These are phyloP conservation scores for Deilephila elpenor DNA, from an alignment of 2,888 invertebrate species.

Conservation along the genomic window DNA sequence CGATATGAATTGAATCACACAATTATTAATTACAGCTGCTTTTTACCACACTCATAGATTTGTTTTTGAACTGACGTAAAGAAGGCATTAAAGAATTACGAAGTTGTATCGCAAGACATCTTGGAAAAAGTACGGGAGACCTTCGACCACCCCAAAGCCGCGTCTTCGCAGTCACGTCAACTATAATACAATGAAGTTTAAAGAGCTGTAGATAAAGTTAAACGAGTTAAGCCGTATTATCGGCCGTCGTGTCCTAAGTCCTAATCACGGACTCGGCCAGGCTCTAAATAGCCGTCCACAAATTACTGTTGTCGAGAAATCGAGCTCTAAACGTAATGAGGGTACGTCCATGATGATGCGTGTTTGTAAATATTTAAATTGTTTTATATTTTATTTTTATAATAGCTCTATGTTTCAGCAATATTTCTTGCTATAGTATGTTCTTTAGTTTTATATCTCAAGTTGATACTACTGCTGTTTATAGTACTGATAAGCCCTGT, in stretches of 20 bases:
- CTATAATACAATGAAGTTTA: conserved; percentile 36
- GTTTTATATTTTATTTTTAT: background rate
- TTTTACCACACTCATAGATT: background rate
- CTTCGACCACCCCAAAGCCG: conserved; percentile 31
- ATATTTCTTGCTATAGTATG: no score
- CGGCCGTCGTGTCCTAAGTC: conserved; percentile 54
- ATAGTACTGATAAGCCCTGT: no score
- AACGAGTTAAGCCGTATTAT: conserved; percentile 48
- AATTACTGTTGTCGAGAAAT: conserved; percentile 62
- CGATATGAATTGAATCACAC: conserved; percentile 4
- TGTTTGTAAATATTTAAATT: conserved; percentile 3
- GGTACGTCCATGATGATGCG: conserved; percentile 15
- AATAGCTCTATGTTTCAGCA: background rate
- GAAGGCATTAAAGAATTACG: background rate
- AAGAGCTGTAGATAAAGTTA: conserved; percentile 36
- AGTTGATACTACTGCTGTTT: no score
- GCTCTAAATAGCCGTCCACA: conserved; percentile 53
- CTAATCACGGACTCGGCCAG: conserved; percentile 53
- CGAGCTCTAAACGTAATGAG: conserved; percentile 37
- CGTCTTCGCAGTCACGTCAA: conserved; percentile 33
- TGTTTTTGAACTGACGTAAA: background rate
- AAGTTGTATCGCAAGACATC: conserved; percentile 3
- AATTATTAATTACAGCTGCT: background rate
- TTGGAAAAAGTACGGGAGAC: background rate
- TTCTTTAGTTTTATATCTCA: no score